A percentile compares a stretch with the other conserved stretches of the same genome.
Conservation (phyloP, 23 tunicate species). For the Diplosoma virens region DNA sequence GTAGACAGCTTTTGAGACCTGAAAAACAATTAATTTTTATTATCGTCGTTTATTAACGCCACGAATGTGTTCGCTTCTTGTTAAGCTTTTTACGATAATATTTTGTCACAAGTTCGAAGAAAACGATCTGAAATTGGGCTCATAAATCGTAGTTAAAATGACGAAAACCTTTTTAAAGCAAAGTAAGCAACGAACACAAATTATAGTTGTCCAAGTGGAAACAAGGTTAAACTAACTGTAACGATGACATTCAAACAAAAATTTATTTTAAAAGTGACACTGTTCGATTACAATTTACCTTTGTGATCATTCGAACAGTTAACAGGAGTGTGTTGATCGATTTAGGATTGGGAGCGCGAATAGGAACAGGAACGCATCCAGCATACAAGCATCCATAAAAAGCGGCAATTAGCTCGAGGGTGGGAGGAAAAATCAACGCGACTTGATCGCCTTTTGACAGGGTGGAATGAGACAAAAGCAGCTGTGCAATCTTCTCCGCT, state of each 20-base stretch:
- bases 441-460: slow-evolving; percentile 81
- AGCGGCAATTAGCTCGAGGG: slow-evolving; percentile 66
- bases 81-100: no score
- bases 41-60: no score
- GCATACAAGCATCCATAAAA: slow-evolving; percentile 90
- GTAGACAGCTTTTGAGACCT: slow-evolving; percentile 77
- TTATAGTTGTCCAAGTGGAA: no score
- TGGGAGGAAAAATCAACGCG: slow-evolving; percentile 76
- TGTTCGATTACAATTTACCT: no score
- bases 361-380: slow-evolving; percentile 84
- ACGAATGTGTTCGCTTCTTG: no score
- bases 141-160: no score
- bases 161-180: no score
- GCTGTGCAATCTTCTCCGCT: slow-evolving; percentile 85
- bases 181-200: no score
- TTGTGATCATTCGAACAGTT: slow-evolving; percentile 59
- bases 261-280: background rate
- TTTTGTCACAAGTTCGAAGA: no score
- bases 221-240: no score
- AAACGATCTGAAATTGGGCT: no score
- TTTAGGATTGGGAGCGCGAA: slow-evolving; percentile 59
- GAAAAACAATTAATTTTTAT: no score
- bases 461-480: slow-evolving; percentile 39
- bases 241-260: slow-evolving; percentile 15
- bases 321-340: slow-evolving; percentile 57